Evolutionary conservation across 2,113 vertebrate genomes (phyloP).

Genomic region (Callopanchax toddi): DNA sequence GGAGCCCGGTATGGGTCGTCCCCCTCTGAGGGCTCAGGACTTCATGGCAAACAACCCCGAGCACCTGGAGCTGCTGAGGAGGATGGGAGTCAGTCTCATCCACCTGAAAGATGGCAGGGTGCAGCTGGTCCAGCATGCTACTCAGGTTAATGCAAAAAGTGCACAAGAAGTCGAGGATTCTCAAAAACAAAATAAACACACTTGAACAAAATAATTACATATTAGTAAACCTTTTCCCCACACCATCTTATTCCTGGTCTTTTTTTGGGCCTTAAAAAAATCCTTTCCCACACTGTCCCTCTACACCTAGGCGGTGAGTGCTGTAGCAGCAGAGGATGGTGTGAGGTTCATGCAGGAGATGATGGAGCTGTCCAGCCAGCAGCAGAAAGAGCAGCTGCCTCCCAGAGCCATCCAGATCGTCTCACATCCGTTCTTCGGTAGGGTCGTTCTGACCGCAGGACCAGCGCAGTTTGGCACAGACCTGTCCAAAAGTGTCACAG

Average conservation of each 20-base stretch:
- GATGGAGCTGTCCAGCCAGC: constrained; percentile 98
- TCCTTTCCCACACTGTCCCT: not conserved
- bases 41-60: constrained; percentile 99
- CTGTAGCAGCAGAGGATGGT: constrained; percentile 94
- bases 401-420: constrained; percentile 96
- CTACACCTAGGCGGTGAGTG: constrained; percentile 87
- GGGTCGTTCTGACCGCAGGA: constrained; percentile 95
- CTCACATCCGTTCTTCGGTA: constrained; percentile 94
- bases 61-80: constrained; percentile 95
- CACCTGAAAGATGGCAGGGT: constrained; percentile 97
- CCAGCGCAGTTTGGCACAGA: constrained; percentile 97
- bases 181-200: not conserved
- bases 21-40: constrained; percentile 93
- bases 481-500: constrained; percentile 90
- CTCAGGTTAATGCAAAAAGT: constrained; percentile 82
- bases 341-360: constrained; percentile 99
- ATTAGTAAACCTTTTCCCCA: not conserved
- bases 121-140: constrained; percentile 95
- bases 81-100: constrained; percentile 98
- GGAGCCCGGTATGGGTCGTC: constrained; percentile 84
- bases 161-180: not conserved
- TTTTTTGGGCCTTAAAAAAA: constrained; percentile 1
- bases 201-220: not conserved
- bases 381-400: constrained; percentile 97
- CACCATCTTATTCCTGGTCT: not conserved